Evolutionary conservation across 2,888 invertebrate genomes (phyloP).

Genomic region (Sicus ferrugineus): DNA sequence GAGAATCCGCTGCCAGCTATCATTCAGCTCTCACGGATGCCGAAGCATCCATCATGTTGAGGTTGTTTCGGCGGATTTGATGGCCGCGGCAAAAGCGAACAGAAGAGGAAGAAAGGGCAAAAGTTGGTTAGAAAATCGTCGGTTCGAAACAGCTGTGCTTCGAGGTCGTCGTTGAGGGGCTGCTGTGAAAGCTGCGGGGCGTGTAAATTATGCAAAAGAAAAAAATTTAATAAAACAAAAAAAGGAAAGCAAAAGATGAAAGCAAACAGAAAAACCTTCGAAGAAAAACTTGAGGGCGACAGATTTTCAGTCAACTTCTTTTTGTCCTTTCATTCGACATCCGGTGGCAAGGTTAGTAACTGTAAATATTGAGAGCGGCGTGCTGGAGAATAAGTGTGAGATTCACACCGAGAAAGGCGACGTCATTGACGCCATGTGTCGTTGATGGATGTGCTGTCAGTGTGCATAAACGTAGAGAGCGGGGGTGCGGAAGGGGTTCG

Average conservation of each 20-base stretch:
- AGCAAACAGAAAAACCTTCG: background rate
- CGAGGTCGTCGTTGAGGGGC: background rate
- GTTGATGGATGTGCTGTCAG: too few relatives aligned
- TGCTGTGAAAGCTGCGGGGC: background rate
- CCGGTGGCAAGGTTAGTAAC: constrained; percentile 1
- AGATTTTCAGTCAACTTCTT: background rate
- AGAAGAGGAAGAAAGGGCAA: background rate
- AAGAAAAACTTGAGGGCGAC: background rate
- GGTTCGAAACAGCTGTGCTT: constrained; percentile 13
- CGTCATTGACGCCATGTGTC: constrained; percentile 17
- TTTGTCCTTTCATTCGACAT: background rate
- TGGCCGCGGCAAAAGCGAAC: background rate
- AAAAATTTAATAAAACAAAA: background rate
- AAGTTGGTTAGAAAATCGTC: constrained; percentile 1
- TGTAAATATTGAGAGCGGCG: background rate
- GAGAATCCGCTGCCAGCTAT: too few relatives aligned
- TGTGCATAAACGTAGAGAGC: too few relatives aligned
- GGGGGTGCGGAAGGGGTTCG: too few relatives aligned
- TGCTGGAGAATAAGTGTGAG: background rate
- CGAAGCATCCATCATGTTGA: too few relatives aligned
- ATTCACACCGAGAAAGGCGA: background rate
- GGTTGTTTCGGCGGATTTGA: too few relatives aligned
- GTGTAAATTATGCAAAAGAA: background rate
- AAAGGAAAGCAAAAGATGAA: background rate
- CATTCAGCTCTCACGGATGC: too few relatives aligned